Conservation (phyloP, 2,888 invertebrate genomes). For the Lasioglossum marginatum region DNA sequence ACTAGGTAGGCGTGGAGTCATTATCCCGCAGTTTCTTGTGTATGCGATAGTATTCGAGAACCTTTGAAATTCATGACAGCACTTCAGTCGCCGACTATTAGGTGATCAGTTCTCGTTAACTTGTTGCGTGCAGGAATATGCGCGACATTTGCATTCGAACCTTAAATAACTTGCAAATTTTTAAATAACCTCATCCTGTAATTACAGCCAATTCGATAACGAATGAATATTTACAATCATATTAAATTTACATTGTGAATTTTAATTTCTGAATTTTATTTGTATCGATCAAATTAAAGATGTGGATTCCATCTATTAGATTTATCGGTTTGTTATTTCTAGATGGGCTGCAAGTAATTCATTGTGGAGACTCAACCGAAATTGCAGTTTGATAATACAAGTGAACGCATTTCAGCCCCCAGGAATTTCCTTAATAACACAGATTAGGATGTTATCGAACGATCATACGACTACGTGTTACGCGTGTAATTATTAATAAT, state of each 20-base stretch:
- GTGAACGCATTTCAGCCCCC: background rate
- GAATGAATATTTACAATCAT: no score
- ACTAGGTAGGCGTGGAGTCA: conserved; percentile 1
- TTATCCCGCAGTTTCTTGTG: conserved; percentile 5
- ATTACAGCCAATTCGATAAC: background rate
- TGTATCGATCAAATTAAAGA: background rate
- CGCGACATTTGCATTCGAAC: background rate
- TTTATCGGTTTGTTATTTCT: background rate
- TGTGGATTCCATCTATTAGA: no score
- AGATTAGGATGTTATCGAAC: background rate
- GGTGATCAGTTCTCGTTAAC: background rate
- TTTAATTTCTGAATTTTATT: background rate
- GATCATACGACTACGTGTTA: background rate
- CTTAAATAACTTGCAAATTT: background rate
- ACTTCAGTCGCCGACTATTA: background rate
- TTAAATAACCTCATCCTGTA: background rate
- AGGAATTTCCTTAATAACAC: background rate
- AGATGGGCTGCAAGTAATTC: background rate
- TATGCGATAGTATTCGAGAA: background rate
- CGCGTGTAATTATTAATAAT: conserved; percentile 40
- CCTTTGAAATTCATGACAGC: background rate
- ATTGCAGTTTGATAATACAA: background rate
- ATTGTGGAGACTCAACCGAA: background rate
- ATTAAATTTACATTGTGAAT: no score
- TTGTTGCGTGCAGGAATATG: background rate